Conservation (phyloP, 2,113 vertebrate genomes). For the Ptychochromis oligacanthus region DNA sequence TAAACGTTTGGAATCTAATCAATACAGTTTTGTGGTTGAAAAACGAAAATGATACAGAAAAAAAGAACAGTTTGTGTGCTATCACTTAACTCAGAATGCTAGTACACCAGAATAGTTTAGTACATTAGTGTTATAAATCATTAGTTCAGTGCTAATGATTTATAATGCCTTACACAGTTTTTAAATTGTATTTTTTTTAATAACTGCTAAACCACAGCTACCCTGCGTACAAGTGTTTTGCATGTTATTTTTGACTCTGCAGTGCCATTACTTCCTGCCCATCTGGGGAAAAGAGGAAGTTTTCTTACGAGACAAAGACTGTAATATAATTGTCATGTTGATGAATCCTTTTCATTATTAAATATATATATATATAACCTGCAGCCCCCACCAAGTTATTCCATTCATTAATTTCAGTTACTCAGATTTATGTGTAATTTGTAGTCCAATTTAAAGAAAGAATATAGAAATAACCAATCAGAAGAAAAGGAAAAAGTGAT, state of each 20-base stretch:
- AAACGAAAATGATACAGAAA: not conserved
- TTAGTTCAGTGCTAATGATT: not conserved
- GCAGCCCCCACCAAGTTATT: not conserved
- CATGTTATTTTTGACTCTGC: constrained; percentile 70
- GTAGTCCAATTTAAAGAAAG: accelerated
- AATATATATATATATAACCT: not conserved
- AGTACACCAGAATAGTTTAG: not conserved
- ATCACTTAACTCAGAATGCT: not conserved
- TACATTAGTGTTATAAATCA: too few relatives aligned
- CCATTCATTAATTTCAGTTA: not conserved
- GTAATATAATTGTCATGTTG: constrained; percentile 23
- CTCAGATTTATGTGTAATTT: not conserved
- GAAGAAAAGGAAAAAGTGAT: not conserved
- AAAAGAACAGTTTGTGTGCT: not conserved
- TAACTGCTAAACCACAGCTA: constrained; percentile 1
- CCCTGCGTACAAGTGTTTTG: constrained; percentile 51
- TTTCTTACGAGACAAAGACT: constrained; percentile 48
- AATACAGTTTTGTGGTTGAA: not conserved
- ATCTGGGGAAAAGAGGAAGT: constrained; percentile 83
- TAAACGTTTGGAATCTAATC: not conserved
- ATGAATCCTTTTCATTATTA: not conserved
- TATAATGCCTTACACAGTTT: not conserved
- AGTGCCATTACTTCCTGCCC: constrained; percentile 71
- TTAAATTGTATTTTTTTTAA: not conserved
- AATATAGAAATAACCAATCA: not conserved